phyloP scores from a whole-genome alignment of 2,888 invertebrate genomes.

The Morpho achilles region DNA sequence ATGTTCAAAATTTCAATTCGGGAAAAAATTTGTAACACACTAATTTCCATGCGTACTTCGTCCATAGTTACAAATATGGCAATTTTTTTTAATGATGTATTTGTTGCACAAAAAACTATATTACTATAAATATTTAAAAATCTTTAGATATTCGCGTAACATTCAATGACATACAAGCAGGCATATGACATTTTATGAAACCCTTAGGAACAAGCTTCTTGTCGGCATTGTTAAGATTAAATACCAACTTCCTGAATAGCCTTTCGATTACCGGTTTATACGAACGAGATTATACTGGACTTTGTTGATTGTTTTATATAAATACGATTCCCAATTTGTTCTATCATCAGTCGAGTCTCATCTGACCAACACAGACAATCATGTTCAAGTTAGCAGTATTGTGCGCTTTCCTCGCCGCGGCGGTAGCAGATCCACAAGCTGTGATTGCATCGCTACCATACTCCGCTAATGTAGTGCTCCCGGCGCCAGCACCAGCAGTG shows the following conservation, averaged over 20 bases:
- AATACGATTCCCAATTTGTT: constrained; percentile 44
- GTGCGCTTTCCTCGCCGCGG: constrained; percentile 69
- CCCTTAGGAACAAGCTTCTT: constrained; percentile 7
- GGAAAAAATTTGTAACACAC: too few species aligned
- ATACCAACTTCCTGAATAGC: constrained; percentile 63
- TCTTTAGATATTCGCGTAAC: background rate
- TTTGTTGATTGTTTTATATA: constrained; percentile 58
- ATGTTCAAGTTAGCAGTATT: constrained; percentile 52
- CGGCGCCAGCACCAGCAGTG: constrained; percentile 45
- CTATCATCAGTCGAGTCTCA: constrained; percentile 53
- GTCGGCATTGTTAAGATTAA: constrained; percentile 55
- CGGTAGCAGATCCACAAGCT: constrained; percentile 57
- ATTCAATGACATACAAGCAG: background rate
- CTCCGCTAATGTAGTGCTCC: constrained; percentile 34
- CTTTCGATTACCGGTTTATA: constrained; percentile 59
- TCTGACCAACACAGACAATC: constrained; percentile 48
- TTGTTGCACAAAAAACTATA: too few species aligned
- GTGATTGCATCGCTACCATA: constrained; percentile 37
- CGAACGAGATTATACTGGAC: constrained; percentile 60
- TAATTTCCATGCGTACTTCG: too few species aligned
- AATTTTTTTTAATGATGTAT: too few species aligned
- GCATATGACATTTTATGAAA: constrained; percentile 1
- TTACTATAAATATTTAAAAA: too few species aligned
- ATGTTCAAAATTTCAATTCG: too few species aligned
- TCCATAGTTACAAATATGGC: too few species aligned